phyloP scores from a whole-genome alignment of 1,140 invertebrate species.

The Megalonaias nervosa region DNA sequence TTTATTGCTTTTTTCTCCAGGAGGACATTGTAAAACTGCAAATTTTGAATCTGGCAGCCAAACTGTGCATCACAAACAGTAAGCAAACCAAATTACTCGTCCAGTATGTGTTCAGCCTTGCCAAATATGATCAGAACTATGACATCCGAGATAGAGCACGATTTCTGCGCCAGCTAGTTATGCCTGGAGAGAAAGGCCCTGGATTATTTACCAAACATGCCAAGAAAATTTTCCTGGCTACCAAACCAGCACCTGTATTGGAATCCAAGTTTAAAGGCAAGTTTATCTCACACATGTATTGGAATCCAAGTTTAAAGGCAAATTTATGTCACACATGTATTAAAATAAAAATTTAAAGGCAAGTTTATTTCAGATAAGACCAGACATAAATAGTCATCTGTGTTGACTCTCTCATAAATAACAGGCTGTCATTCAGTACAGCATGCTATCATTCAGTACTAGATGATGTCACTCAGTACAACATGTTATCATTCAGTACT shows the following conservation, averaged over 20 bases:
- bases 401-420: no score
- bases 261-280: constrained; percentile 80
- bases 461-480: no score
- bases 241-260: constrained; percentile 93
- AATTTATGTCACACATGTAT: no score
- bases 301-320: background rate
- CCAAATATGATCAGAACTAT: constrained; percentile 98
- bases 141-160: constrained; percentile 96
- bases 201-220: constrained; percentile 79
- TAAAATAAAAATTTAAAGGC: constrained; percentile 72
- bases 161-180: constrained; percentile 86
- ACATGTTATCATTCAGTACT: no score
- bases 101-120: constrained; percentile 96
- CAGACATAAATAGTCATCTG: no score
- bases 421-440: no score
- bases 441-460: no score
- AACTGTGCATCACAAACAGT: constrained; percentile 91
- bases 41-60: constrained; percentile 95
- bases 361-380: constrained; percentile 7
- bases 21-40: constrained; percentile 98
- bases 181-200: constrained; percentile 62
- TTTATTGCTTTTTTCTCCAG: constrained; percentile 67
- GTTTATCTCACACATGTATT: background rate
- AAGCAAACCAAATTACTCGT: constrained; percentile 90
- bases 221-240: constrained; percentile 88